Percentiles rank a stretch among this genome's conserved stretches.
Conservation (phyloP, 2,888 invertebrate species). For the Phengaris arion region DNA sequence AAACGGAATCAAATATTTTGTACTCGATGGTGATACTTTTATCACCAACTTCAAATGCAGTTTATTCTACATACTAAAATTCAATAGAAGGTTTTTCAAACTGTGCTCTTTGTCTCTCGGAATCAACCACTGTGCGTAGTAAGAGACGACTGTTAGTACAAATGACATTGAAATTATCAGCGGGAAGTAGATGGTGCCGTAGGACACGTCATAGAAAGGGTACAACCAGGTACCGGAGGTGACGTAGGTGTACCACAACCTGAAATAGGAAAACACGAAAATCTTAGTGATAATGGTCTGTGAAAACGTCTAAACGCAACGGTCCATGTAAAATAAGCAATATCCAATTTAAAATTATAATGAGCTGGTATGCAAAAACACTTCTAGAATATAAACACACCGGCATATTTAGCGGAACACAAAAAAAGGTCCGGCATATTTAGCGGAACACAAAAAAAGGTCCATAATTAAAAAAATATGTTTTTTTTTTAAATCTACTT, state of each 20-base stretch:
- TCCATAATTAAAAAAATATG: too few relatives aligned
- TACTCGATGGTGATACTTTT: background rate
- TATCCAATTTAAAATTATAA: too few relatives aligned
- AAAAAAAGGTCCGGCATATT: too few relatives aligned
- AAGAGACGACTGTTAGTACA: background rate
- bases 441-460: too few relatives aligned
- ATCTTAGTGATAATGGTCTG: too few relatives aligned
- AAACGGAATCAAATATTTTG: too few relatives aligned
- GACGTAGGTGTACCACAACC: background rate
- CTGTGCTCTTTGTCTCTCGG: background rate
- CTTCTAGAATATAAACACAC: too few relatives aligned
- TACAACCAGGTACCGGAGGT: background rate
- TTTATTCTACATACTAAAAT: background rate
- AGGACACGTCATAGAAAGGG: background rate
- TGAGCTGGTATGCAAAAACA: too few relatives aligned
- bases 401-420: too few relatives aligned
- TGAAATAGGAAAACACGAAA: background rate
- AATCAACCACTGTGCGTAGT: background rate
- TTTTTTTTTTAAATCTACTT: too few relatives aligned
- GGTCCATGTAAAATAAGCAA: too few relatives aligned
- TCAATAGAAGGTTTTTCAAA: background rate
- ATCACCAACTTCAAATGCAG: background rate
- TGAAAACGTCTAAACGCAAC: too few relatives aligned
- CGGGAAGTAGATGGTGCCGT: conserved; percentile 12
- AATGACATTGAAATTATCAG: background rate